Base-by-base conservation (phyloP, 2,888 invertebrate genomes). In the Buathra laborator region DNA sequence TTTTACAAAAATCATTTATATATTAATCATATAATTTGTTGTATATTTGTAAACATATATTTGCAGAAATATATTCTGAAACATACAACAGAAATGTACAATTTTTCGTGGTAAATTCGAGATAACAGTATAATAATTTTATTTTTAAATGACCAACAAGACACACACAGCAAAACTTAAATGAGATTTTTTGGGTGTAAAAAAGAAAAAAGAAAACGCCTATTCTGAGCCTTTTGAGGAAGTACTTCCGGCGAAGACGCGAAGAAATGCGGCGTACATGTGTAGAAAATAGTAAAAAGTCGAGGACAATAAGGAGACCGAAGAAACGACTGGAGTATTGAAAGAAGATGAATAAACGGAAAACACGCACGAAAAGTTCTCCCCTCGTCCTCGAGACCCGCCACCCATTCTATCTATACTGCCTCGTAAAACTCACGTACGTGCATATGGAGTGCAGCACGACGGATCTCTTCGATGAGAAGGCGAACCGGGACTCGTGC, bases 391-490 rank as follows among this genome's bases (percentile, higher is more conserved):
- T 64, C 64, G 62, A 37, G 64, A 43, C 66, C 9, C 12, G 75
- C 53, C 75, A 19, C 43, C 82, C 85, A 77, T 75, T 75, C 75
- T 48, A 46, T 53, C 51, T 68, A 75, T 76, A 51, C 67, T 75
- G 79, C 46, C 84, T 85, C 84, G 82, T 87, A 87, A 87, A 87
- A 87, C 74, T 70, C 56, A 56, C 46, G 71, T 88, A 87, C 86
- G 87, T 86, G 87, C 86, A 88, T 86, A 87, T 84, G 86, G 85
- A 81, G 70, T 71, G 62, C 78, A 86, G 86, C 87, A 85, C 86
- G 87, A 87, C 78, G 87, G 85, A 81, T 88, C 87, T 87, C 89
- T 90, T 89, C 90, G 91, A 90, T 89, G 89, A 89, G 89, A 86
- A 89, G 86, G 88, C 81, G 86, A 88, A 88, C 68, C 87, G 89